Evolutionary conservation across 2,797 vertebrate species (phyloP).

Genomic region (Limosa lapponica): DNA sequence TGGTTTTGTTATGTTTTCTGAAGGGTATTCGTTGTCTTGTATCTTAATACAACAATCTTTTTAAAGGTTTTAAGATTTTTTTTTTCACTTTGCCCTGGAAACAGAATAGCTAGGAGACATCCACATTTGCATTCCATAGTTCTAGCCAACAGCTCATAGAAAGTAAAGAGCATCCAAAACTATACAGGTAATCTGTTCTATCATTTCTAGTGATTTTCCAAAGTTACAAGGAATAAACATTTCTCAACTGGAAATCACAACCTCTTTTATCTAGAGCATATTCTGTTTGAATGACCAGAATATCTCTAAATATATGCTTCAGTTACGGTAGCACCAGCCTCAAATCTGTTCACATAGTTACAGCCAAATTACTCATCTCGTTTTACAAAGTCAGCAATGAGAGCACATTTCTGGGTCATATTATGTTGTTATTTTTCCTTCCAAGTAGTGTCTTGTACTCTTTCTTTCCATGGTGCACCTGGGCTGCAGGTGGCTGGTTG

Average conservation of each 20-base stretch:
- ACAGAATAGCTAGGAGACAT: neutral
- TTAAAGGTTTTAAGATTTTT: neutral
- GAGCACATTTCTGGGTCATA: neutral
- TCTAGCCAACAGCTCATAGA: neutral
- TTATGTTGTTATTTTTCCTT: neutral
- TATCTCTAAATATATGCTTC: neutral
- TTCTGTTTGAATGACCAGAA: neutral
- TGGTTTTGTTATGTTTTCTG: neutral
- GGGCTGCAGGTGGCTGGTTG: neutral
- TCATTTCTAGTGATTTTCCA: neutral
- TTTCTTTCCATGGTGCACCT: neutral
- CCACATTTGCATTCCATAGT: neutral
- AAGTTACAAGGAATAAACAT: neutral
- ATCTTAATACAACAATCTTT: neutral
- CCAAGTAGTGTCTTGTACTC: neutral
- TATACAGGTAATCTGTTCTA: neutral
- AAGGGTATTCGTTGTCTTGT: neutral
- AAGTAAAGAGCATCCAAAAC: neutral
- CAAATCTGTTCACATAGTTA: neutral
- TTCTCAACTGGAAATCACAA: neutral
- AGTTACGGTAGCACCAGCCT: neutral
- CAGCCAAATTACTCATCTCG: neutral
- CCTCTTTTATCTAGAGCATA: neutral
- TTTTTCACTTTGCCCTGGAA: neutral
- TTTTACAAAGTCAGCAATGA: neutral